Evolutionary conservation across 2,113 vertebrate genomes (phyloP).

Genomic region (Semicossyphus pulcher): DNA sequence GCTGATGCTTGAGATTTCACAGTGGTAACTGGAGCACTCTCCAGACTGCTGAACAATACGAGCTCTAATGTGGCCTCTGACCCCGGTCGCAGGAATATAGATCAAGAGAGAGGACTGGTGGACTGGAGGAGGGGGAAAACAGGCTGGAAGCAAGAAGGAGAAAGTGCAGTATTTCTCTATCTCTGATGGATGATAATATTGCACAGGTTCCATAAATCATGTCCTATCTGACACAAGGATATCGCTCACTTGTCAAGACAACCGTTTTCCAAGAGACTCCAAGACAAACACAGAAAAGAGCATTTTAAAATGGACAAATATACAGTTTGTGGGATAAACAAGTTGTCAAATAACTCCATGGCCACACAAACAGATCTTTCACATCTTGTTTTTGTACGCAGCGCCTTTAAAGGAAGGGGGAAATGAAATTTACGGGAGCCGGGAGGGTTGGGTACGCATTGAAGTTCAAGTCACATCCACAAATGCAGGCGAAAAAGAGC

Average conservation of each 20-base stretch:
- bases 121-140: conserved; percentile 44
- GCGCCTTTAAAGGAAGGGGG: conserved; percentile 13
- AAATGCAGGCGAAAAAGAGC: conserved; percentile 7
- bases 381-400: not conserved
- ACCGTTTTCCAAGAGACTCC: conserved; percentile 37
- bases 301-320: conserved; percentile 33
- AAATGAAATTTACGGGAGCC: conserved; percentile 16
- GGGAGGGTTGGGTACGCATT: conserved; percentile 6
- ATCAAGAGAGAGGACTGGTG: conserved; percentile 57
- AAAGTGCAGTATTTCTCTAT: conserved; percentile 33
- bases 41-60: conserved; percentile 70
- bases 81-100: conserved; percentile 64
- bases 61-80: conserved; percentile 73
- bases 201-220: conserved; percentile 60
- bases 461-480: conserved; percentile 30
- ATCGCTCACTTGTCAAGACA: conserved; percentile 59
- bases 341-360: conserved; percentile 11
- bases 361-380: conserved; percentile 28
- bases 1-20: conserved; percentile 69
- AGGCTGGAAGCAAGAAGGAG: conserved; percentile 7
- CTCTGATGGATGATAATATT: conserved; percentile 57
- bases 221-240: conserved; percentile 29
- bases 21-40: conserved; percentile 73
- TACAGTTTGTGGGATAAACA: not conserved
- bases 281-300: conserved; percentile 21